phyloP scores from a whole-genome alignment of 2,797 vertebrate genomes.

The Hyperoplus immaculatus region DNA sequence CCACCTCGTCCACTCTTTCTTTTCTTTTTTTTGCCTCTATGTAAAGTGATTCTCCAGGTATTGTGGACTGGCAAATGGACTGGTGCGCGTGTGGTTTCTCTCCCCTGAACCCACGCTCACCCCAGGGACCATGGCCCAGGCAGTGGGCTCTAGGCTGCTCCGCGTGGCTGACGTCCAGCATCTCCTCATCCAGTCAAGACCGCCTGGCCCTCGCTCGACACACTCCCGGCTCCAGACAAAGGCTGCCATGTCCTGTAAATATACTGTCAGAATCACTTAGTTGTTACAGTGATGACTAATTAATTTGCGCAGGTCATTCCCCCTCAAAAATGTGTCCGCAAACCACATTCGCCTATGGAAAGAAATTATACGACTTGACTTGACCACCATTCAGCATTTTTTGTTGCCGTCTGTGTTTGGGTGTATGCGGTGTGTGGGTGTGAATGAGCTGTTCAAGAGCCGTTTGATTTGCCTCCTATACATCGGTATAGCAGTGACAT shows the following conservation, averaged over 20 bases:
- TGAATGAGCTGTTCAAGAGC: conserved; percentile 30
- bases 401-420: conserved; percentile 34
- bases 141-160: conserved; percentile 50
- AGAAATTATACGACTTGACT: conserved; percentile 51
- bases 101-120: conserved; percentile 69
- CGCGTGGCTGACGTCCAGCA: conserved; percentile 64
- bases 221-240: conserved; percentile 60
- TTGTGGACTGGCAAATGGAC: conserved; percentile 73
- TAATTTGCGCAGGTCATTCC: conserved; percentile 66
- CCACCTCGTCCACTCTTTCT: conserved; percentile 65
- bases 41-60: conserved; percentile 81
- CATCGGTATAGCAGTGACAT: conserved; percentile 49
- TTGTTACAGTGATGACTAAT: conserved; percentile 58
- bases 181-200: conserved; percentile 67
- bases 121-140: conserved; percentile 67
- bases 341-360: conserved; percentile 61
- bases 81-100: conserved; percentile 66
- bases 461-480: conserved; percentile 35
- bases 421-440: conserved; percentile 21
- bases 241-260: conserved; percentile 67
- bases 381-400: conserved; percentile 44
- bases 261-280: conserved; percentile 71
- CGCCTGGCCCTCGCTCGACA: conserved; percentile 37
- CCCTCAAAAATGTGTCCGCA: conserved; percentile 27
- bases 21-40: conserved; percentile 41